phyloP scores from a whole-genome alignment of 2,113 vertebrate species.

The Castor canadensis region DNA sequence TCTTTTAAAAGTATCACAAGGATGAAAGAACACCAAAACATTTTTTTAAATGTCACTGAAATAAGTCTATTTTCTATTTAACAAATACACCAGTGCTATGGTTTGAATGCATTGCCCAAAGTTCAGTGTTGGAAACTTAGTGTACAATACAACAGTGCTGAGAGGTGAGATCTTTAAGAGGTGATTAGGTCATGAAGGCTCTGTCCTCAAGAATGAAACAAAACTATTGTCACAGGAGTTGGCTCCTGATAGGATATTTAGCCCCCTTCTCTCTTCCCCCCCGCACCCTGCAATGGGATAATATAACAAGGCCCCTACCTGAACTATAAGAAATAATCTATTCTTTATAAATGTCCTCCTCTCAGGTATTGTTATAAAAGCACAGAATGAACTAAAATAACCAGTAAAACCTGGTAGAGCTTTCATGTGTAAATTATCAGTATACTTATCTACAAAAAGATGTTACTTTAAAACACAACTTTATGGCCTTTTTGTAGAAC shows the following conservation, averaged over 20 bases:
- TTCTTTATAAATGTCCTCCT: background rate
- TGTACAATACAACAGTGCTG: too few relatives aligned
- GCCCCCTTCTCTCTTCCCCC: background rate
- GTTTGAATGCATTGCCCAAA: background rate
- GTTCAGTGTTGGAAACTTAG: background rate
- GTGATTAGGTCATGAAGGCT: background rate
- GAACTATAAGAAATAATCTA: background rate
- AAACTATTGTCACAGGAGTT: background rate
- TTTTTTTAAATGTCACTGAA: conserved; percentile 24
- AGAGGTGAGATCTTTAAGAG: background rate
- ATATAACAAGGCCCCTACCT: background rate
- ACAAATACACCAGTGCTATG: background rate
- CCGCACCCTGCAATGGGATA: background rate
- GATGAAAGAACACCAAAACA: too few relatives aligned
- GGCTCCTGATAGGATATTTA: background rate
- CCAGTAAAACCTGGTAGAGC: background rate
- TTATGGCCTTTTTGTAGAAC: background rate
- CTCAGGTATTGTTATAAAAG: background rate
- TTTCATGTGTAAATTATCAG: conserved; percentile 33
- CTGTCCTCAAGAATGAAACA: background rate
- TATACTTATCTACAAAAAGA: conserved; percentile 1
- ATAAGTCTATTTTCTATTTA: conserved; percentile 10
- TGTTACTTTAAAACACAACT: background rate
- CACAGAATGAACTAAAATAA: background rate
- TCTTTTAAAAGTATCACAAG: background rate